Evolutionary conservation across 2,888 invertebrate genomes (phyloP), one percentile per base, ranked within the genome.

Genomic region (Anoncus sp.): DNA sequence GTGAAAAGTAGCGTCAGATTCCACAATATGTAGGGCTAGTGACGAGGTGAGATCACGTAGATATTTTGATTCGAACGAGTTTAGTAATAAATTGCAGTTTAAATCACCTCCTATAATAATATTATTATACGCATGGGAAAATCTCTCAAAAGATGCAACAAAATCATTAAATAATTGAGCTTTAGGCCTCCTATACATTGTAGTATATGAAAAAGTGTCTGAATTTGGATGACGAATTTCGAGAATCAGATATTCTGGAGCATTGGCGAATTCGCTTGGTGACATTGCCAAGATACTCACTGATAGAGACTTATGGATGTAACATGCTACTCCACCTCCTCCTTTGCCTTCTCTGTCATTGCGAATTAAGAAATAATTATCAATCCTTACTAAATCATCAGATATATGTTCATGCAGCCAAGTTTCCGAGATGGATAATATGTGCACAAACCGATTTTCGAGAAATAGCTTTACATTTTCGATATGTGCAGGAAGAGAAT

Each of bases 251-350:
- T 51, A 72, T 20, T 72, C 63, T 9, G 72, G 72, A 1, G 27
- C 12, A 27, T 63, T 72, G 3, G 31, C 5, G 0, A 2, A 9
- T 12, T 18, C 18, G 5, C 22, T 38, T 3, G 43, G 16, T 7
- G 63, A 63, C 1, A 62, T 0, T 9, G 38, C 53, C 1, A 72
- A 18, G 2, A 72, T 14, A 1, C 35, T 63, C 31, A 7, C 31
- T 5, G 4, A 5, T 7, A 75, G 18, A 3, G 75, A 75, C 3
- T 75, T 40, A 20, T 75, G 75, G 7, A 75, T 43, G 14, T 43
- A 66, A 14, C 69, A 69, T 3, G 62, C 75, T 10, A 75, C 53
- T 7, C 75, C 75, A 12, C 76, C 71, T 4, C 76, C 71, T 2
- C n/a, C 16, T 14, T 18, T 60, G 1, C 40, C 38, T 10, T 9